Base-by-base conservation (phyloP, 2,797 vertebrate genomes). In the Enteromius argenteus region DNA sequence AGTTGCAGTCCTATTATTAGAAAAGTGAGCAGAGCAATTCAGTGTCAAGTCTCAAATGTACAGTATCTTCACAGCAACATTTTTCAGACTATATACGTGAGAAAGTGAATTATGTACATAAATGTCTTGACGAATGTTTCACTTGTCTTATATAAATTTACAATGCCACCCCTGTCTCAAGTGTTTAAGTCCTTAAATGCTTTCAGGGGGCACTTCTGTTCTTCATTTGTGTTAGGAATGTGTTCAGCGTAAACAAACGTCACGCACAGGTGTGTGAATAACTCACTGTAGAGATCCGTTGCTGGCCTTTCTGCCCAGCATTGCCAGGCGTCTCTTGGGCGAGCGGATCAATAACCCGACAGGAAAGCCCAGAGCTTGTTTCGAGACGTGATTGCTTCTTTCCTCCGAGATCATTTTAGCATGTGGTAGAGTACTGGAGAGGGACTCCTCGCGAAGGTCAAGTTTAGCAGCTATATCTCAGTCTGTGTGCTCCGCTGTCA, bases 271-370 rank as follows among this genome's bases (percentile, higher is more conserved):
- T 1, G 35, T 14, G 15, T 58, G n/a, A 58, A 8, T n/a, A 58
- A 93, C 95, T 96, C 85, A 96, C 95, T 94, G 93, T 30, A 95
- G 13, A n/a, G 95, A 95, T 60, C 95, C 95, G 91, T 94, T 95
- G 91, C 95, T 96, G 77, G 92, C 87, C 83, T 96, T 96, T 90
- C 95, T 94, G 9, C 94, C 93, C 84, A 96, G 91, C 39, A 92
- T 93, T 23, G 91, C 94, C 64, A 96, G 93, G 19, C 93, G 86
- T 84, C 88, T 93, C 89, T 95, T 96, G 0, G 95, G 95, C 1
- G 95, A 96, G 58, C 93, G 92, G 90, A 95, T 94, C 30, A 96
- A 84, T 23, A 95, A 89, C 49, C 93, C 95, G 86, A 94, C 94
- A 0, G 94, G 94, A 49, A 95, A 94, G 86, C 85, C 93, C 6